Evolutionary conservation across 1,140 invertebrate genomes (phyloP).

Genomic region (Drosophila lini): DNA sequence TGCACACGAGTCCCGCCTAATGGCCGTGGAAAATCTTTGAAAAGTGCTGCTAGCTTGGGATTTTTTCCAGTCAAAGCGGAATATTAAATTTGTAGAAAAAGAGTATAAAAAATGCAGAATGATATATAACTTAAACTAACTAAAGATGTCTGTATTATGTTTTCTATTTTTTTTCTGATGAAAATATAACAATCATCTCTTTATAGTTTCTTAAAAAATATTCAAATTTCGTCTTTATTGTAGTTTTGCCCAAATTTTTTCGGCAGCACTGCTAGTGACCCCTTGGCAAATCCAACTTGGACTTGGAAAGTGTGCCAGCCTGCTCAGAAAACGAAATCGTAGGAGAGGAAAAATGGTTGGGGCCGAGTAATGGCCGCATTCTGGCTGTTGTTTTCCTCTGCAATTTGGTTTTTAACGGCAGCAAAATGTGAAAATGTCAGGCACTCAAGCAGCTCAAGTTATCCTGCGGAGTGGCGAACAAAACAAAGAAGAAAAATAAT

Average conservation of each 20-base stretch:
- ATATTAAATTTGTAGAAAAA: background rate
- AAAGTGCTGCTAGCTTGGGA: background rate
- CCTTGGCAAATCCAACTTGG: conserved; percentile 30
- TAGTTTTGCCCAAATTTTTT: background rate
- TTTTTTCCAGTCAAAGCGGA: background rate
- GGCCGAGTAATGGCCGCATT: conserved; percentile 40
- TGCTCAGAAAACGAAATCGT: conserved; percentile 43
- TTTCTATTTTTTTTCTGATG: background rate
- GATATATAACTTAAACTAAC: background rate
- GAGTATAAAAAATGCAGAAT: background rate
- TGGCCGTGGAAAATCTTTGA: conserved; percentile 60
- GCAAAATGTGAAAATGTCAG: conserved; percentile 76
- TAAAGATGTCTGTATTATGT: too few species aligned
- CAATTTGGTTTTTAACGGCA: conserved; percentile 71
- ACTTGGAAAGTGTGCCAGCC: conserved; percentile 19
- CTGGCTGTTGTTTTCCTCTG: conserved; percentile 35
- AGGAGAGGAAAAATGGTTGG: conserved; percentile 15
- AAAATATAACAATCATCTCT: background rate
- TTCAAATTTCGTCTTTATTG: too few species aligned
- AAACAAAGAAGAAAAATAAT: conserved; percentile 43
- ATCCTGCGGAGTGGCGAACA: conserved; percentile 52
- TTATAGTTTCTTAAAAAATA: background rate
- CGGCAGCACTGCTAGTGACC: conserved; percentile 13
- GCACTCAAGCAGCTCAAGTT: conserved; percentile 68
- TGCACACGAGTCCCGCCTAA: conserved; percentile 53